Evolutionary conservation across 2,113 vertebrate genomes (phyloP).

Genomic region (Pomatorhinus ruficollis): DNA sequence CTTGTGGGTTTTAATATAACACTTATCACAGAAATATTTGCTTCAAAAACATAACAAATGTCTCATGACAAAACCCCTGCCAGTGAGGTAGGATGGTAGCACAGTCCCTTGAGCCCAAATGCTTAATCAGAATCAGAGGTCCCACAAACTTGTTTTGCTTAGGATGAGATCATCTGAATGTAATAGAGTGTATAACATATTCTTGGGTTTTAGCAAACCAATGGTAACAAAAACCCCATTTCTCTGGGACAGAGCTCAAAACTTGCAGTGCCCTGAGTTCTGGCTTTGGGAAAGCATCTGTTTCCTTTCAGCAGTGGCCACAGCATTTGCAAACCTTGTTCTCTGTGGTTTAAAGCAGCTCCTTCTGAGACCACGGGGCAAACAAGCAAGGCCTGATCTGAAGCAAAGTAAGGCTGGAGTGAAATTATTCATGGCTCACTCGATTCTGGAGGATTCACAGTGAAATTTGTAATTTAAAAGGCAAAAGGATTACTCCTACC

Average conservation of each 20-base stretch:
- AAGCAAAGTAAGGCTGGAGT: neutral
- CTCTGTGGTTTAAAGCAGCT: neutral
- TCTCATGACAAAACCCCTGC: conserved; percentile 49
- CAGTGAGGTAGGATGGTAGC: conserved; percentile 33
- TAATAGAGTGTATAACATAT: neutral
- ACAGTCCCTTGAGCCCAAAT: neutral
- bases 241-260: neutral
- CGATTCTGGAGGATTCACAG: neutral
- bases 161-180: conserved; percentile 49
- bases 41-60: conserved; percentile 49
- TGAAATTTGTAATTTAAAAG: neutral
- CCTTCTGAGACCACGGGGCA: neutral
- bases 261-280: neutral
- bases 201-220: conserved; percentile 22
- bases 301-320: neutral
- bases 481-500: neutral
- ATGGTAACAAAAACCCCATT: conserved; percentile 16
- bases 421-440: neutral
- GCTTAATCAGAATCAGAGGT: conserved; percentile 52
- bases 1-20: conserved; percentile 50
- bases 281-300: neutral
- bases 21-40: conserved; percentile 61
- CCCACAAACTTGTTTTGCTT: conserved; percentile 44
- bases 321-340: neutral
- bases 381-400: neutral